Conservation (phyloP, 2,113 vertebrate species). For the Setophaga kirtlandii region DNA sequence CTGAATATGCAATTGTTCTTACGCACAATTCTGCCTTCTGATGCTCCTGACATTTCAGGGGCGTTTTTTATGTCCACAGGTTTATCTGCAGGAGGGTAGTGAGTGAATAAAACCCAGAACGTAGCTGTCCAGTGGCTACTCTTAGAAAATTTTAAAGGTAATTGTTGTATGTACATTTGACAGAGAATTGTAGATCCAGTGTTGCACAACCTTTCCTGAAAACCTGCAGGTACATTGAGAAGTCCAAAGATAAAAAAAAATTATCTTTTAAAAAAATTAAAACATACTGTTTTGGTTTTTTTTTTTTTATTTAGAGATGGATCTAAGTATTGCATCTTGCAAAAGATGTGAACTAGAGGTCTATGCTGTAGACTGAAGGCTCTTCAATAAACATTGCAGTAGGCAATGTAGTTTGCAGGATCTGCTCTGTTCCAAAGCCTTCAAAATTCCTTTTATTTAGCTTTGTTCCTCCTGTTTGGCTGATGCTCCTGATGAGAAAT, state of each 20-base stretch:
- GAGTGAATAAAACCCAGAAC: background rate
- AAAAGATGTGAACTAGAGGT: background rate
- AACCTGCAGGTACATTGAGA: background rate
- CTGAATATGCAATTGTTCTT: background rate
- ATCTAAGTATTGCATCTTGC: background rate
- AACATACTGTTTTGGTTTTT: background rate
- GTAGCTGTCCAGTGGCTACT: background rate
- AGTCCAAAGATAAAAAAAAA: background rate
- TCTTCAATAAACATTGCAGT: background rate
- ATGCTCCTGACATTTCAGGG: fast-evolving
- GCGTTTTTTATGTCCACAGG: background rate
- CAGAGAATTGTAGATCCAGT: background rate
- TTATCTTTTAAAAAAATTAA: background rate
- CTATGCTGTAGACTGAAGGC: background rate
- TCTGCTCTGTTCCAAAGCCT: background rate
- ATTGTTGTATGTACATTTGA: background rate
- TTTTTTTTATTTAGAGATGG: background rate
- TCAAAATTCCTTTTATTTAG: background rate
- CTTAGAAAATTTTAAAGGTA: background rate
- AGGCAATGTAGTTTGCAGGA: background rate
- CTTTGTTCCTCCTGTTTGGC: background rate
- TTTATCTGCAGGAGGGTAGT: background rate
- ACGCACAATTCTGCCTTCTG: background rate
- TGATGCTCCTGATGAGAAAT: background rate
- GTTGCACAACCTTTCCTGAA: background rate